These are phyloP conservation scores for Temnothorax ravouxi DNA, from an alignment of 2,888 invertebrate species.

Conservation along the genomic window DNA sequence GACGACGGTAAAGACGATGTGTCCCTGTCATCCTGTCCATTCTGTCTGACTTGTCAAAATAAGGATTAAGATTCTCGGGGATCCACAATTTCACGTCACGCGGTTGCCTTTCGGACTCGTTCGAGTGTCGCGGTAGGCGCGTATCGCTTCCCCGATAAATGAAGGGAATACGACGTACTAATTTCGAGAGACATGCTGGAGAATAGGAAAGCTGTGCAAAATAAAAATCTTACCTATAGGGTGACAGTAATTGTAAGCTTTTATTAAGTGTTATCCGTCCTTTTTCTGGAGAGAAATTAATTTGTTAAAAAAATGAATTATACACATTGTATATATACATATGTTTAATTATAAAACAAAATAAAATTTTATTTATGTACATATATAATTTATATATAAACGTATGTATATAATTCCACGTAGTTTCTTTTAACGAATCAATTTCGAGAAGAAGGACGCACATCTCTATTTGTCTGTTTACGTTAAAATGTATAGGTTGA, in stretches of 20 bases:
- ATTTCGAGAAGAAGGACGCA: neutral
- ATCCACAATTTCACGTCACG: conserved; percentile 65
- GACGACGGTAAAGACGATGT: conserved; percentile 66
- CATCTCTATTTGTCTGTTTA: too few species aligned
- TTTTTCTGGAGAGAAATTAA: neutral
- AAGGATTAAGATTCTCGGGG: conserved; percentile 82
- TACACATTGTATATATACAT: too few species aligned
- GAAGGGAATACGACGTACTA: conserved; percentile 6
- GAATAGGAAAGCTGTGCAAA: neutral
- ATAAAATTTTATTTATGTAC: too few species aligned
- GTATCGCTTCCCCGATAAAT: conserved; percentile 18
- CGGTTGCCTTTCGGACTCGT: conserved; percentile 33
- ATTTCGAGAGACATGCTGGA: neutral
- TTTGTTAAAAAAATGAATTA: neutral
- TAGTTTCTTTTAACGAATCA: neutral
- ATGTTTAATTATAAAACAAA: too few species aligned
- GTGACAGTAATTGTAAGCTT: neutral
- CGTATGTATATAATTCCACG: neutral
- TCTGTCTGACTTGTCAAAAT: conserved; percentile 82
- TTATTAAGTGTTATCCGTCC: neutral
- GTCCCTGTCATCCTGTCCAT: conserved; percentile 77
- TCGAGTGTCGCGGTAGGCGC: neutral
- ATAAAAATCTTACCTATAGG: neutral
- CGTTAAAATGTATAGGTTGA: neutral
- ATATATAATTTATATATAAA: too few species aligned